Base-by-base conservation (phyloP, 2,113 vertebrate species). In the Phyllopteryx taeniolatus region DNA sequence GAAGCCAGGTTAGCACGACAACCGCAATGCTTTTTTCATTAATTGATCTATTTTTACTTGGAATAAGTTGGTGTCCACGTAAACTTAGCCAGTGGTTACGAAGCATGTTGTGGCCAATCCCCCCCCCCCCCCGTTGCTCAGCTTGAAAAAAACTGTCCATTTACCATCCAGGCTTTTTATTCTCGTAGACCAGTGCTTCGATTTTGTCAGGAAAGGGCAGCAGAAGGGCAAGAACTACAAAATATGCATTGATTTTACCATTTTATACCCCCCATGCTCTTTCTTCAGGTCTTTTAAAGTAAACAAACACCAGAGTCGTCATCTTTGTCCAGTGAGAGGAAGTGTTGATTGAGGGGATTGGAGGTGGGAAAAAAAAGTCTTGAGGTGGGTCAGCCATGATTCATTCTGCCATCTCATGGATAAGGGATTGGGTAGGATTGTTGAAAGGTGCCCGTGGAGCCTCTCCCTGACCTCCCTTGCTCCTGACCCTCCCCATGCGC, bases 241-340 rank as follows among this genome's bases (percentile, higher is more conserved):
- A 91, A 85, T 83, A 79, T 59, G 77, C 91, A 93, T 92, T 84
- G 92, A 94, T 93, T 93, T 92, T 92, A 70, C 73, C 80, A 85
- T 92, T 92, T 90, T 86, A 75, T 71, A 73, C 75, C 73, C 82
- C 81, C 81, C 68, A 78, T 85, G 77, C 82, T 83, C 82, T 82
- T 81, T 90, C 81, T 85, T 75, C 77, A 66, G 83, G 84, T 85
- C 83, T 90, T 90, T 89, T 86, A 77, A 86, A 90, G 92, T 92
- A 93, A 94, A 93, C 92, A 93, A 94, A 93, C 90, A 93, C 84
- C 87, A 90, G 87, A 93, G 93, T 92, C 93, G 90, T 93, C 92
- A 92, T 89, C 84, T 90, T 88, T 84, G 80, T 85, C 79, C 81
- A 80, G 87, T 73, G 82, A 84, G 79, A 78, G 54, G 82, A 79